Evolutionary conservation across 2,888 invertebrate species (phyloP).

Genomic region (Antheraea assamensis): DNA sequence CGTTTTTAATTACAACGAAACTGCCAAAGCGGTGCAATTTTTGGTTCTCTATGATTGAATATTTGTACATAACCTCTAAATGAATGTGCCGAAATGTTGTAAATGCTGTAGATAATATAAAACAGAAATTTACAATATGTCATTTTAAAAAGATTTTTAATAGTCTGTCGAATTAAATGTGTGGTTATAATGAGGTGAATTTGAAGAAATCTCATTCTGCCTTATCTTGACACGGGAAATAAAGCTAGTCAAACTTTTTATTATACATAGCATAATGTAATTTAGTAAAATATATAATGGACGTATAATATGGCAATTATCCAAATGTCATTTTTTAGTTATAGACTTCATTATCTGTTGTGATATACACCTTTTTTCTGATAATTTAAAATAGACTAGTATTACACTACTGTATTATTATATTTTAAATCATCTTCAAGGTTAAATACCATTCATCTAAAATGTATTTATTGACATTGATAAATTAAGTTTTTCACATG

Average conservation of each 20-base stretch:
- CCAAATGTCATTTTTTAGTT: too few relatives aligned
- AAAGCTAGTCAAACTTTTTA: conserved; percentile 58
- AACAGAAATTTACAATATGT: neutral
- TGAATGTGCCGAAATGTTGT: neutral
- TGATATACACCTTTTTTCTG: too few relatives aligned
- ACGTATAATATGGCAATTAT: neutral
- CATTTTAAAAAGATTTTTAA: neutral
- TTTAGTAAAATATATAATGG: neutral
- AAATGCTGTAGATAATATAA: neutral
- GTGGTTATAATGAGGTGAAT: neutral
- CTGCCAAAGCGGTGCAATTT: neutral
- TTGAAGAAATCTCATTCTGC: neutral
- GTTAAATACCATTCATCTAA: too few relatives aligned
- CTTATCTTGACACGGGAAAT: neutral
- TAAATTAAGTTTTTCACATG: too few relatives aligned
- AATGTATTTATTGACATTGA: too few relatives aligned
- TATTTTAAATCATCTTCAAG: too few relatives aligned
- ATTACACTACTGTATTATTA: too few relatives aligned
- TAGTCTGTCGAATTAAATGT: neutral
- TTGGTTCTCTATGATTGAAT: neutral
- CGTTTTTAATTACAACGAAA: neutral
- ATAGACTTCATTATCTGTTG: too few relatives aligned
- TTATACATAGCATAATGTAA: conserved; percentile 45
- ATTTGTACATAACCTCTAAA: neutral
- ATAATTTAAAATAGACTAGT: too few relatives aligned